phyloP scores from a whole-genome alignment of 1,140 invertebrate species.

The Eriosoma lanigerum region DNA sequence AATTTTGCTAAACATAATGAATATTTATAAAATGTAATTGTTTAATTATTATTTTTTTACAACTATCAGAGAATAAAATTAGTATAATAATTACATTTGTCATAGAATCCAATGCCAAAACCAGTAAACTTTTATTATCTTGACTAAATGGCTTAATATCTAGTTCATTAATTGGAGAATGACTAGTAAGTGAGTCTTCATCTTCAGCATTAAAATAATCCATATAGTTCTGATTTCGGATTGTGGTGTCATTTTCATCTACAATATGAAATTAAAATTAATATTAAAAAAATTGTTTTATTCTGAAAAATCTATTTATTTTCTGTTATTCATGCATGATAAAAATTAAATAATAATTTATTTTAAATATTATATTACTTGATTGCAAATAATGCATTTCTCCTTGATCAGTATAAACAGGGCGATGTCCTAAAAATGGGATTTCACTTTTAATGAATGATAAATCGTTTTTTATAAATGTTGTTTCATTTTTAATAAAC shows the following conservation, averaged over 20 bases:
- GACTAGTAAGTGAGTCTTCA: constrained; percentile 17
- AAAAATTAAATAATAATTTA: too few species aligned
- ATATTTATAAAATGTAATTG: neutral
- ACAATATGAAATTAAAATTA: neutral
- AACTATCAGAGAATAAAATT: too few species aligned
- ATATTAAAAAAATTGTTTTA: neutral
- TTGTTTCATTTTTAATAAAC: constrained; percentile 28
- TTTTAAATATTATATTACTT: constrained; percentile 8
- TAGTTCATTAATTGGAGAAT: constrained; percentile 31
- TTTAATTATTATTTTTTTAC: too few species aligned
- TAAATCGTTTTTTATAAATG: constrained; percentile 13
- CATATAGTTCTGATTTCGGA: constrained; percentile 35
- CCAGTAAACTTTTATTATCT: constrained; percentile 37
- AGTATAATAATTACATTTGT: neutral
- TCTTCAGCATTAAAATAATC: constrained; percentile 46
- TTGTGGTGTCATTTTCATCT: constrained; percentile 41
- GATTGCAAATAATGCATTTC: constrained; percentile 1
- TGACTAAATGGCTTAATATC: constrained; percentile 49
- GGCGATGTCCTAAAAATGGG: neutral
- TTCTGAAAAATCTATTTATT: too few species aligned
- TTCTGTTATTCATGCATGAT: too few species aligned
- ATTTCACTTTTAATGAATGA: constrained; percentile 41
- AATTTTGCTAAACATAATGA: constrained; percentile 58
- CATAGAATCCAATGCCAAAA: constrained; percentile 35
- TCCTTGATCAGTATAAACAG: constrained; percentile 2